Evolutionary conservation across 1,140 invertebrate species (phyloP).

Genomic region (Drosophila subpulchrella): DNA sequence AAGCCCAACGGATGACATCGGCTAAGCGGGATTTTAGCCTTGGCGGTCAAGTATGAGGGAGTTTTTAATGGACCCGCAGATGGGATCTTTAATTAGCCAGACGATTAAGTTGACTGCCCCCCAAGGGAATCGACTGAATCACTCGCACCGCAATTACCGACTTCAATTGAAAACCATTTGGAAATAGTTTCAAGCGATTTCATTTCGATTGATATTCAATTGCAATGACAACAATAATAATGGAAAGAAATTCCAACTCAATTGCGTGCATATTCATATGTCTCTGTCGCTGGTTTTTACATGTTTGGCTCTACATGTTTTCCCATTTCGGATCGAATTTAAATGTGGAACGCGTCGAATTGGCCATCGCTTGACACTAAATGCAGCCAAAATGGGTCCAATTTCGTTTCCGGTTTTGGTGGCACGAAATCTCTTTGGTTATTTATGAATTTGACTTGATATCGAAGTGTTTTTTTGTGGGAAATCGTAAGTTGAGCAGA

Average conservation of each 20-base stretch:
- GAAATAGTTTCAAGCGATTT: conserved; percentile 54
- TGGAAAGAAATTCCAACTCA: conserved; percentile 60
- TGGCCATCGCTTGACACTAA: conserved; percentile 68
- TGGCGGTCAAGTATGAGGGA: conserved; percentile 27
- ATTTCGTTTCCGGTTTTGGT: conserved; percentile 68
- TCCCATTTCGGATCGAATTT: conserved; percentile 42
- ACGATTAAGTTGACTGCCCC: conserved; percentile 1
- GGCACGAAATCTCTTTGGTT: conserved; percentile 47
- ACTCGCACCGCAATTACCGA: conserved; percentile 20
- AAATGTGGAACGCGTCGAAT: conserved; percentile 70
- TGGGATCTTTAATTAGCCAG: conserved; percentile 45
- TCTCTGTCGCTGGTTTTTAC: conserved; percentile 2
- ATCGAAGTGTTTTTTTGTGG: conserved; percentile 1
- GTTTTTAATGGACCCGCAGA: conserved; percentile 11
- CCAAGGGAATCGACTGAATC: conserved; percentile 14
- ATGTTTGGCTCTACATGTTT: conserved; percentile 53
- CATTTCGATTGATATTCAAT: conserved; percentile 70
- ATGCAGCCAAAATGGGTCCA: conserved; percentile 65
- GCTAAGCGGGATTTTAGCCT: conserved; percentile 22
- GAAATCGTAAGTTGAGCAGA: conserved; percentile 22
- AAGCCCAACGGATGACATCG: conserved; percentile 31
- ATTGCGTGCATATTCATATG: conserved; percentile 70
- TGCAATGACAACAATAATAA: conserved; percentile 47
- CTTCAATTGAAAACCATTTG: conserved; percentile 40
- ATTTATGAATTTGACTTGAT: conserved; percentile 41